Conservation (phyloP, 2,888 invertebrate genomes). For the Aplocera efformata region DNA sequence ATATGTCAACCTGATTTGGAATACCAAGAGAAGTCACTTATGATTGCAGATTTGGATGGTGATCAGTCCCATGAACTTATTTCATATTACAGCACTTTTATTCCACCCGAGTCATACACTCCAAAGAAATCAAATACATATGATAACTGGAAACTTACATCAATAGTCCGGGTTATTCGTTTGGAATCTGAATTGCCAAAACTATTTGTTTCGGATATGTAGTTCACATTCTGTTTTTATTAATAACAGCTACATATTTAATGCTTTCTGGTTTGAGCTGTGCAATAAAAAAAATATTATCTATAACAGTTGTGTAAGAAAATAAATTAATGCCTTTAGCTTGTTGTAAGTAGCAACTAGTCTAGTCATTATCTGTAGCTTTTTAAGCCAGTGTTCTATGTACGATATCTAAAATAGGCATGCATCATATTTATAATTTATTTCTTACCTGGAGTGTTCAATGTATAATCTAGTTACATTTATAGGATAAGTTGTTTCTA, state of each 20-base stretch:
- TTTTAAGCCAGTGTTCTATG: constrained; percentile 1
- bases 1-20: constrained; percentile 87
- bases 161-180: constrained; percentile 84
- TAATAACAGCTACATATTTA: too few relatives aligned
- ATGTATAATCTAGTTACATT: constrained; percentile 34
- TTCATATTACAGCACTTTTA: constrained; percentile 86
- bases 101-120: constrained; percentile 58
- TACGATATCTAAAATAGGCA: constrained; percentile 13
- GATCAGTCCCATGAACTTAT: constrained; percentile 89
- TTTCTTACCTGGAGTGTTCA: constrained; percentile 51
- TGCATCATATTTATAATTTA: constrained; percentile 33
- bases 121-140: constrained; percentile 59
- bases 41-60: constrained; percentile 87
- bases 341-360: constrained; percentile 49
- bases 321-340: constrained; percentile 19
- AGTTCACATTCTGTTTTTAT: constrained; percentile 44
- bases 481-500: constrained; percentile 20
- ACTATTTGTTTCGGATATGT: constrained; percentile 80
- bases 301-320: too few relatives aligned
- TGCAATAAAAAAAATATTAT: too few relatives aligned
- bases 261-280: too few relatives aligned
- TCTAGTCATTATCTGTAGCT: constrained; percentile 39
- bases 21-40: constrained; percentile 85
- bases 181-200: constrained; percentile 87
- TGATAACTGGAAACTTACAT: constrained; percentile 82